Percentiles rank a stretch among this genome's conserved stretches.
Evolutionary conservation across 1,140 invertebrate genomes (phyloP).

Genomic region (Cecropterus lyciades): DNA sequence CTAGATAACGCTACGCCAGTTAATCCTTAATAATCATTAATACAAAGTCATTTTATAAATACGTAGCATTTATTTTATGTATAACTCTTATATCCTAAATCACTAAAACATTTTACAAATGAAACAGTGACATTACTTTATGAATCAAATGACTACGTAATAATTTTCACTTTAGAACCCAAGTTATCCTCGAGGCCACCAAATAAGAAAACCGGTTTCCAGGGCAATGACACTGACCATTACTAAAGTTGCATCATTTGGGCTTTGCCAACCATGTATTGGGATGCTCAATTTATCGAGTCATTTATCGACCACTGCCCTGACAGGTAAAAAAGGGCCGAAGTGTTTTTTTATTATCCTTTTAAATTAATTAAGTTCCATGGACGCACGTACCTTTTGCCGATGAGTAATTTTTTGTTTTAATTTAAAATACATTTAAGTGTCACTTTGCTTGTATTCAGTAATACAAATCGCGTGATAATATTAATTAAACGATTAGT

Average conservation of each 20-base stretch:
- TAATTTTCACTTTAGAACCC: constrained; percentile 14
- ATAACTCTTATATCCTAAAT: background rate
- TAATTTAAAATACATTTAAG: background rate
- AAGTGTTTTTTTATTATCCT: constrained; percentile 31
- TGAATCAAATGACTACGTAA: background rate
- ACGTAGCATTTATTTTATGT: no score
- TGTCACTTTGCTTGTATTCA: background rate
- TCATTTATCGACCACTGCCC: constrained; percentile 50
- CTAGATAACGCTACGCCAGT: no score
- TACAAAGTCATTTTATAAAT: no score
- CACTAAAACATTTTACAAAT: background rate
- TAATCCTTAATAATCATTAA: no score
- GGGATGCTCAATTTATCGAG: constrained; percentile 52
- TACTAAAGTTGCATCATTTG: constrained; percentile 66
- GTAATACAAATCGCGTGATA: constrained; percentile 13
- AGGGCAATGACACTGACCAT: constrained; percentile 67
- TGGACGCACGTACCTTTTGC: constrained; percentile 26
- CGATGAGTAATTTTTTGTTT: constrained; percentile 3
- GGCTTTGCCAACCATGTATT: constrained; percentile 31
- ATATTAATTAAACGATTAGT: background rate
- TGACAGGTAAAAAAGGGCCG: constrained; percentile 34
- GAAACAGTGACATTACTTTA: background rate
- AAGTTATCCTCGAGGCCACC: constrained; percentile 41
- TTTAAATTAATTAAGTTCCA: constrained; percentile 40
- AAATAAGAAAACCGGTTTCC: constrained; percentile 60